These are phyloP conservation scores for Drosophila teissieri DNA, from an alignment of 1,140 invertebrate genomes.

Conservation along the genomic window DNA sequence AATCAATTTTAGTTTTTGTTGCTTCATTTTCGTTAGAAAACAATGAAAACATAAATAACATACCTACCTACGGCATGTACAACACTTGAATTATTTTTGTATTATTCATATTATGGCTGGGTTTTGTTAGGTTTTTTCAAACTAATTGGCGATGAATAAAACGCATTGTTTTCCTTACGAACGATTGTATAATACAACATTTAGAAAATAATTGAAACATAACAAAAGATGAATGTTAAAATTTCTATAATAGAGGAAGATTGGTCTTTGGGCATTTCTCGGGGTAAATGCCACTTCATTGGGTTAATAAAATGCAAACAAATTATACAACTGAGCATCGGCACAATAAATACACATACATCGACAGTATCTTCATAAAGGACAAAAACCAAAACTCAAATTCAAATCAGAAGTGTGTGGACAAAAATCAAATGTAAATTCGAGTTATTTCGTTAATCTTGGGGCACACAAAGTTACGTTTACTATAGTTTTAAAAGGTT, in stretches of 20 bases:
- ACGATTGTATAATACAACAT: constrained; percentile 71
- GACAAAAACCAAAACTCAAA: constrained; percentile 48
- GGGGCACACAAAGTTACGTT: constrained; percentile 56
- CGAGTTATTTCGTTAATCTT: constrained; percentile 20
- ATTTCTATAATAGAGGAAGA: constrained; percentile 10
- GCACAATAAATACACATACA: constrained; percentile 67
- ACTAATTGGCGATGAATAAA: constrained; percentile 61
- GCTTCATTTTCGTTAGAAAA: constrained; percentile 24
- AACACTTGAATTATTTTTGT: constrained; percentile 47
- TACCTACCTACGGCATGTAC: constrained; percentile 69
- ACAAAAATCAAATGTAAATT: constrained; percentile 20
- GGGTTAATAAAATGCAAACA: constrained; percentile 53
- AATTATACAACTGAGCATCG: constrained; percentile 62
- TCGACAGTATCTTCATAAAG: constrained; percentile 27
- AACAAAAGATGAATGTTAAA: constrained; percentile 25
- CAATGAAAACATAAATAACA: constrained; percentile 45
- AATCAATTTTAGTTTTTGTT: constrained; percentile 35
- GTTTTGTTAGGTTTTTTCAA: constrained; percentile 30
- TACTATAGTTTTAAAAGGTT: constrained; percentile 42
- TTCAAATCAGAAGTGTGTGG: constrained; percentile 8
- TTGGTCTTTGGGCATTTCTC: neutral
- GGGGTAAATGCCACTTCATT: neutral
- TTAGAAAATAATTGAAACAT: constrained; percentile 48
- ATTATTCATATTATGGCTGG: constrained; percentile 31
- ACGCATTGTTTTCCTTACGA: constrained; percentile 45